phyloP scores from a whole-genome alignment of 1,140 invertebrate species.

The Cephus cinctus region DNA sequence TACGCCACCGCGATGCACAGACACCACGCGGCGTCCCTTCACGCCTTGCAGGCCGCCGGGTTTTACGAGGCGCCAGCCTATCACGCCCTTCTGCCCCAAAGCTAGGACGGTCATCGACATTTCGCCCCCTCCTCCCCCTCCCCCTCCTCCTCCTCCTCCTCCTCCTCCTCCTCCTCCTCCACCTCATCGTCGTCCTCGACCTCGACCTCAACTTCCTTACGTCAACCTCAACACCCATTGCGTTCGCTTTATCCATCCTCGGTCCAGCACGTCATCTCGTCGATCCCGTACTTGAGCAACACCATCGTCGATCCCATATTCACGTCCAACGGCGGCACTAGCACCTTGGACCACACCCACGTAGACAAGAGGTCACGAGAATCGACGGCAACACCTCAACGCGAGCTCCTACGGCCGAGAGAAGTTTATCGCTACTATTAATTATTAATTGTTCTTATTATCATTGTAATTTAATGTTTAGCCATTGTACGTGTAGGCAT shows the following conservation, averaged over 20 bases:
- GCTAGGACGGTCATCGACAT: slow-evolving; percentile 25
- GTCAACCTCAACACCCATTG: background rate
- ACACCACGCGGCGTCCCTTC: slow-evolving; percentile 37
- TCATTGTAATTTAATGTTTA: too few relatives aligned
- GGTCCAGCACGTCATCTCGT: slow-evolving; percentile 27
- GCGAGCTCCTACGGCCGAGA: too few relatives aligned
- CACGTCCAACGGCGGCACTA: too few relatives aligned
- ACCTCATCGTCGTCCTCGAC: background rate
- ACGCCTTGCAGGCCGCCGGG: slow-evolving; percentile 35
- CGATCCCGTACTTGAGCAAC: too few relatives aligned
- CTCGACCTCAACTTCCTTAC: too few relatives aligned
- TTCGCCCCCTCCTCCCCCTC: background rate
- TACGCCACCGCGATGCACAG: slow-evolving; percentile 44
- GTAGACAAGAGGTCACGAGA: too few relatives aligned
- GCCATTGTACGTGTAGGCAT: too few relatives aligned
- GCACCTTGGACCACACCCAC: too few relatives aligned
- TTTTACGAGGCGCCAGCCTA: slow-evolving; percentile 46
- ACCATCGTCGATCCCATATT: too few relatives aligned
- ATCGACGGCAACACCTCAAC: too few relatives aligned
- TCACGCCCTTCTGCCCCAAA: slow-evolving; percentile 43
- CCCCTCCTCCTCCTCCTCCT: background rate
- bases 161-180: slow-evolving; percentile 3
- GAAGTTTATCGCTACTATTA: too few relatives aligned
- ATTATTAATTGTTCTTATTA: too few relatives aligned
- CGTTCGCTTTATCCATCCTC: slow-evolving; percentile 3